Evolutionary conservation across 2,113 vertebrate genomes (phyloP), one percentile per base, ranked within the genome.

Genomic region (Alligator sinensis): DNA sequence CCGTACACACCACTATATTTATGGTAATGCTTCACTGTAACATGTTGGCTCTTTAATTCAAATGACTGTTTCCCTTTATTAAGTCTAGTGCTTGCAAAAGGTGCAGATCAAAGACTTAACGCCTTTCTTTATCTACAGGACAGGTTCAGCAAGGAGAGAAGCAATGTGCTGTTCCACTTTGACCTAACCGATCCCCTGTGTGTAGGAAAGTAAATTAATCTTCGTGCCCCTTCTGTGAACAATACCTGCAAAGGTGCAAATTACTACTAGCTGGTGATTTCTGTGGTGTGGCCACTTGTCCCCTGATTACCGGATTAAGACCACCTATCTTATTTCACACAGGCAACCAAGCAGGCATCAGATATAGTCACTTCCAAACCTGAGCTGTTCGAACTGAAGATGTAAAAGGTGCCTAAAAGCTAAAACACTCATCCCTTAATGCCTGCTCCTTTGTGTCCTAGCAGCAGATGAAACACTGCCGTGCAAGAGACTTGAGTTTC

Each of bases 21-120:
- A 96, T 89, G 90, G 77, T 64, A 95, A 95, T 79, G 59, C 62
- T 87, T 54, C 82, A 85, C 84, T 84, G 88, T 74, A 94, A 91
- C 84, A 87, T 90, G 92, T 88, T 54, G 84, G 55, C 11, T 22
- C 82, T 94, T 96, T 91, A 87, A 96, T 92, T 96, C 91, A 93
- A 93, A 94, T 47, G 78, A 89, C 66, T 87, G 89, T 77, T 89
- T 90, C 79, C 82, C 77, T 92, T 82, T 93, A 95, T 94, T 93
- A 95, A 95, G 92, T 84, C 84, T 63, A 55, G 30, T n/a, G 80
- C 30, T 94, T 3, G 81, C 55, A 89, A 77, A 72, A 95, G 57
- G 30, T 80, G 83, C 87, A n/a, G 77, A 79, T 87, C 68, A 28
- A 83, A 84, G 78, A 27, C 68, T 78, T 28, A 10, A 16, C 66